phyloP scores from a whole-genome alignment of 2,888 invertebrate species.

The Cenopis cana region DNA sequence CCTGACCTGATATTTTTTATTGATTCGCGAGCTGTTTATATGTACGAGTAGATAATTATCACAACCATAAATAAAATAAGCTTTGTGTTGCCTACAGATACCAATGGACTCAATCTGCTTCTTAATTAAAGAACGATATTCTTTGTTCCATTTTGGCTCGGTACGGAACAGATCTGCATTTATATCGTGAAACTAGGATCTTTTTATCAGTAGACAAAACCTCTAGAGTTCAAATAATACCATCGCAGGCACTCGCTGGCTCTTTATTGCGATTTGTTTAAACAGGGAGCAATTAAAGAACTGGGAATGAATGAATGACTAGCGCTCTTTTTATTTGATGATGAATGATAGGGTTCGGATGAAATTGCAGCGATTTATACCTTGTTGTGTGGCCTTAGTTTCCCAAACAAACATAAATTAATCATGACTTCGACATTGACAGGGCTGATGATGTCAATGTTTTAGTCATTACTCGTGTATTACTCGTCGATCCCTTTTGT shows the following conservation, averaged over 20 bases:
- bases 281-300: conserved; percentile 81
- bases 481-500: too few species aligned
- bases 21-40: neutral
- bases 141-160: conserved; percentile 17
- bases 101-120: conserved; percentile 8
- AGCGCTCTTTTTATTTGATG: conserved; percentile 72
- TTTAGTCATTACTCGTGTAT: too few species aligned
- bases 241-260: conserved; percentile 45
- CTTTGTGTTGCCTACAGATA: neutral
- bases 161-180: conserved; percentile 14
- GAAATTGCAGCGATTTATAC: conserved; percentile 48
- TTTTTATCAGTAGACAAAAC: conserved; percentile 59
- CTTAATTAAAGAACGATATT: conserved; percentile 17
- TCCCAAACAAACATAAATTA: neutral
- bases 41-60: neutral
- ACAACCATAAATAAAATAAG: neutral
- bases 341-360: conserved; percentile 51
- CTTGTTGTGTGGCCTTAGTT: neutral
- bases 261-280: conserved; percentile 81
- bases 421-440: neutral
- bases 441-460: too few species aligned
- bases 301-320: conserved; percentile 75
- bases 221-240: conserved; percentile 58
- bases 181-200: conserved; percentile 53
- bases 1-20: neutral